Conservation (phyloP, 2,797 vertebrate genomes). For the Lithobates pipiens region DNA sequence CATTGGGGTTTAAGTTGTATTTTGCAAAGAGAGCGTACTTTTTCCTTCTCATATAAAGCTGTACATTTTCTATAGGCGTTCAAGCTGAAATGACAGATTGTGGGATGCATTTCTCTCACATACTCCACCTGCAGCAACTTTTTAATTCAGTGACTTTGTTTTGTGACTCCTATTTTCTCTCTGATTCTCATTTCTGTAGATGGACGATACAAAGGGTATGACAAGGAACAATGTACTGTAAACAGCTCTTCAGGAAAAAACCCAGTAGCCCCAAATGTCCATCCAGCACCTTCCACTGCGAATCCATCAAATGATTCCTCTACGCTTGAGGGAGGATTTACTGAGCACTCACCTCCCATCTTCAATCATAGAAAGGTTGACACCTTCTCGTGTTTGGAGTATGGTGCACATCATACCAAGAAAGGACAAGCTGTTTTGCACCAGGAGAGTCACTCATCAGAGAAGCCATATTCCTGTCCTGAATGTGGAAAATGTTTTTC, state of each 20-base stretch:
- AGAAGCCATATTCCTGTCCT: constrained; percentile 63
- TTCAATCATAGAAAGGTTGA: not conserved
- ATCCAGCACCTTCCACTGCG: not conserved
- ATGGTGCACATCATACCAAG: not conserved
- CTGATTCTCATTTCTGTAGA: not conserved
- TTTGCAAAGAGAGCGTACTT: too few relatives aligned
- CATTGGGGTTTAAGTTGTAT: too few relatives aligned
- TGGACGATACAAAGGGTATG: not conserved
- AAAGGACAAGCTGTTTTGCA: not conserved
- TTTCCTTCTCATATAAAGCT: too few relatives aligned
- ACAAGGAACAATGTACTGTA: not conserved
- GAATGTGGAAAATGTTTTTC: constrained; percentile 64
- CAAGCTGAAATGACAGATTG: too few relatives aligned
- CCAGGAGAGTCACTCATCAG: constrained; percentile 23
- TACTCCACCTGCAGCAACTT: too few relatives aligned
- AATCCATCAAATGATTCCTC: not conserved
- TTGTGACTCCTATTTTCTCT: not conserved
- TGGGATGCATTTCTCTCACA: too few relatives aligned
- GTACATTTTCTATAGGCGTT: too few relatives aligned
- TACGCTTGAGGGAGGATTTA: too few relatives aligned
- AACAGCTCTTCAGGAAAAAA: not conserved
- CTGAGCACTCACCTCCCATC: not conserved
- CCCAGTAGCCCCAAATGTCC: not conserved
- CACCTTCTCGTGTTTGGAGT: constrained; percentile 1
- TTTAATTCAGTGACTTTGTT: too few relatives aligned